A percentile compares a stretch with the other conserved stretches of the same genome.
Evolutionary conservation across 1,140 invertebrate genomes (phyloP).

Genomic region (Zaprionus inermis): DNA sequence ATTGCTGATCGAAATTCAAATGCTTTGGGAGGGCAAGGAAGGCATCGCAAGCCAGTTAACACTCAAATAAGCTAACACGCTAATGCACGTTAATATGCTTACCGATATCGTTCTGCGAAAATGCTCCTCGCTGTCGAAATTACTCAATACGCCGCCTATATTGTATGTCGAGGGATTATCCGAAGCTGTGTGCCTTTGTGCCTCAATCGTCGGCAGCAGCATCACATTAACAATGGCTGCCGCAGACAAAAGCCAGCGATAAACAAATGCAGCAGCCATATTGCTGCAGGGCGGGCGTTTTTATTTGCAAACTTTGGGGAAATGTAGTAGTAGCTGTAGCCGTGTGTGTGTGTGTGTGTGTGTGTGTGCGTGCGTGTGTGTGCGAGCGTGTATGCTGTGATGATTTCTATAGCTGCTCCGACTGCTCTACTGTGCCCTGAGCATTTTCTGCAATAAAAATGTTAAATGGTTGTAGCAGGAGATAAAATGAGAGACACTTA

Average conservation of each 20-base stretch:
- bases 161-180: conserved; percentile 91
- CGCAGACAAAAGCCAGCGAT: conserved; percentile 63
- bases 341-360: not conserved
- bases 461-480: conserved; percentile 14
- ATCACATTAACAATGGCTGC: conserved; percentile 54
- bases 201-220: conserved; percentile 49
- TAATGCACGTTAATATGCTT: conserved; percentile 83
- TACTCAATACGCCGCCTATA: conserved; percentile 95
- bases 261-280: conserved; percentile 65
- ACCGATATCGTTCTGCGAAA: conserved; percentile 93
- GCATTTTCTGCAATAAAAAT: conserved; percentile 62
- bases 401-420: conserved; percentile 38
- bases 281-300: conserved; percentile 33
- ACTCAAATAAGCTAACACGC: not conserved
- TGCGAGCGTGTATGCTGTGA: conserved; percentile 29
- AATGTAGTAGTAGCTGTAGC: conserved; percentile 32
- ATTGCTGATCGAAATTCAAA: conserved; percentile 91
- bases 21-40: conserved; percentile 48
- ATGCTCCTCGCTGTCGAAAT: conserved; percentile 89
- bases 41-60: not conserved
- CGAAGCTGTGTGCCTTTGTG: conserved; percentile 73
- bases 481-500: not conserved
- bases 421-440: conserved; percentile 26
- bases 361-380: not conserved
- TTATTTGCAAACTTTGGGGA: conserved; percentile 47